Evolutionary conservation across 1,140 invertebrate genomes (phyloP), one percentile per base, ranked within the genome.

Genomic region (Cyclargus thomasi): DNA sequence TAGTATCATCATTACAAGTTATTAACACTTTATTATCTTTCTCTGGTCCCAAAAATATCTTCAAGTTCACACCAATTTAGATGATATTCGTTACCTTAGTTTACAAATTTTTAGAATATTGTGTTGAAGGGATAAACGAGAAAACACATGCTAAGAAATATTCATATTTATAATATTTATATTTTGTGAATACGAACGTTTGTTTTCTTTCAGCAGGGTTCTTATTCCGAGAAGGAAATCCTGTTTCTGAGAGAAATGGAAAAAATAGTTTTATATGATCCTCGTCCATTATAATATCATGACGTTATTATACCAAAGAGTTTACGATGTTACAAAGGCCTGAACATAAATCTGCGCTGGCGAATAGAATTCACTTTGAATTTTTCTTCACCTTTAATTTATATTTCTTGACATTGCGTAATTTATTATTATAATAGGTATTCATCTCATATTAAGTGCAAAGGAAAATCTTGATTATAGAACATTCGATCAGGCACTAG

Each of bases 221-320:
- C 39, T 14, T 47, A 47, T 47, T 16, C 39, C 11, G 39, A 47
- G 14, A 47, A 16, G 39, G 39, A 47, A 47, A 47, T 47, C 39
- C 39, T 47, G 39, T 47, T 47, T 1, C 39, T 16, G 39, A 16
- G 39, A 16, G 11, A 16, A 47, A 47, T 47, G 39, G 39, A 47
- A 47, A 47, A 47, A 47, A 47, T 29, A 29, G 29, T 29, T 29
- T 29, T 29, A 16, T 14, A 8, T 47, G 39, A 47, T 47, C 11
- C 11, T 47, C 39, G 39, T 47, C 39, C 39, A 47, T 47, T 47
- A 47, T 47, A 14, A 47, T 47, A 47, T 47, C 39, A 47, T 47
- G 39, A 47, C 39, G 39, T 47, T 47, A 47, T 47, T 47, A 47
- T 47, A 47, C 39, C 39, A 47, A 47, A 47, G 39, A 47, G 39